phyloP scores from a whole-genome alignment of 2,113 vertebrate species.

The Heterocephalus glaber region DNA sequence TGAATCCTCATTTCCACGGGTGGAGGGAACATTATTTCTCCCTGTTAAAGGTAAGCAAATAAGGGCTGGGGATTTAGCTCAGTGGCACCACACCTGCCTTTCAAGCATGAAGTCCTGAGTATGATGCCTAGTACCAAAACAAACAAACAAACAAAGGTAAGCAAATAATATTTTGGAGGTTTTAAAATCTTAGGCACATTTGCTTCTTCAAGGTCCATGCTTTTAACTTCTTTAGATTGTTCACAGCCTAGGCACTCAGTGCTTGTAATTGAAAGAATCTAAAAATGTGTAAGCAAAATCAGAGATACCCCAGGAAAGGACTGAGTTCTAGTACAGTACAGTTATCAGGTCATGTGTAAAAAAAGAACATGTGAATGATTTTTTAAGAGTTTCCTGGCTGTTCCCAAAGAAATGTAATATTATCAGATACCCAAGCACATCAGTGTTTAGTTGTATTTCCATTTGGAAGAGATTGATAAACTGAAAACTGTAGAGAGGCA shows the following conservation, averaged over 20 bases:
- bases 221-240: constrained; percentile 23
- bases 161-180: background rate
- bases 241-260: background rate
- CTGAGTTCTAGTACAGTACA: background rate
- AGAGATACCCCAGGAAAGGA: background rate
- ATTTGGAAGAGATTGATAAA: background rate
- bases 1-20: constrained; percentile 86
- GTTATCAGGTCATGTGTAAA: background rate
- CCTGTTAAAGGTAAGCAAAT: constrained; percentile 80
- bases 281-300: background rate
- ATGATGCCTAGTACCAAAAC: too few relatives aligned
- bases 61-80: too few relatives aligned
- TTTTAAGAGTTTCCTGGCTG: background rate
- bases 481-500: background rate
- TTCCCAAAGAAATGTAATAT: constrained; percentile 13
- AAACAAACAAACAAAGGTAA: constrained; percentile 77
- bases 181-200: background rate
- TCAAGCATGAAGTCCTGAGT: too few relatives aligned
- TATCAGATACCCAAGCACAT: background rate
- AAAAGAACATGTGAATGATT: background rate
- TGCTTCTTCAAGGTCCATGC: background rate
- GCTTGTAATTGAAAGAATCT: background rate
- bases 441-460: background rate
- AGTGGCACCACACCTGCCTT: too few relatives aligned
- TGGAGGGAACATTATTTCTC: constrained; percentile 85